A percentile compares a stretch with the other conserved stretches of the same genome.
Conservation (phyloP, 2,797 vertebrate species). For the Dermochelys coriacea region DNA sequence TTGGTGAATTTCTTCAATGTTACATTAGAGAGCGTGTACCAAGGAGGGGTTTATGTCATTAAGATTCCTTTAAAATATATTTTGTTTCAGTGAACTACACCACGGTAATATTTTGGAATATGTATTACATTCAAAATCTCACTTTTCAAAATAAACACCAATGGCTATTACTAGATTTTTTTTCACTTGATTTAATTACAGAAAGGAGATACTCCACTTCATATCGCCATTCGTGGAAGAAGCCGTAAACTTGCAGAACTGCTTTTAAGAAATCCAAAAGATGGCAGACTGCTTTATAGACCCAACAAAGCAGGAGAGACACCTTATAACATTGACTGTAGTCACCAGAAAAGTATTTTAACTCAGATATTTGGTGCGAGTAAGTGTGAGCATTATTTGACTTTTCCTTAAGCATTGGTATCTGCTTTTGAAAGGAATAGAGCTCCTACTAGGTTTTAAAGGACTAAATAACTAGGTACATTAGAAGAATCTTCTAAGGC, state of each 20-base stretch:
- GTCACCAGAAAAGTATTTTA: constrained; percentile 99
- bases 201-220: constrained; percentile 98
- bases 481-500: neutral
- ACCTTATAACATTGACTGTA: constrained; percentile 98
- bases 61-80: neutral
- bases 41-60: neutral
- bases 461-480: neutral
- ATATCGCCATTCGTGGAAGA: constrained; percentile 96
- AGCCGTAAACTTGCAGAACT: constrained; percentile 96
- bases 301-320: constrained; percentile 98
- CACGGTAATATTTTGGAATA: neutral
- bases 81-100: neutral
- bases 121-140: neutral
- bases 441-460: neutral
- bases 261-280: constrained; percentile 96
- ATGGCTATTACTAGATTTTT: neutral
- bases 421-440: neutral
- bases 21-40: neutral
- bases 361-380: constrained; percentile 98
- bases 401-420: neutral
- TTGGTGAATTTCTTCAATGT: neutral
- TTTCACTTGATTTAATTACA: constrained; percentile 66
- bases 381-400: constrained; percentile 71
- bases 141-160: neutral
- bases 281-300: constrained; percentile 95